Evolutionary conservation across 2,888 invertebrate species (phyloP).

Genomic region (Drosophila anomalipes): DNA sequence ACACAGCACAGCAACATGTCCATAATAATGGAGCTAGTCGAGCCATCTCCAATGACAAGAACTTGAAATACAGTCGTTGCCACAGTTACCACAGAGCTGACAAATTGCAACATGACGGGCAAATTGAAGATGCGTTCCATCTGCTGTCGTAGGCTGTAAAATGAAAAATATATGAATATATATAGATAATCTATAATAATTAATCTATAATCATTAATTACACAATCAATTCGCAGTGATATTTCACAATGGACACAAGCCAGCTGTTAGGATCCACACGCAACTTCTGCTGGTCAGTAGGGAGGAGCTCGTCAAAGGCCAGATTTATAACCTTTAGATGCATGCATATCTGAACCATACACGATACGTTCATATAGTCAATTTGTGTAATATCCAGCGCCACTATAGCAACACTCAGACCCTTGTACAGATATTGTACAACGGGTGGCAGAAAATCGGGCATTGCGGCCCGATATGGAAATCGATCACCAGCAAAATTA

Average conservation of each 20-base stretch:
- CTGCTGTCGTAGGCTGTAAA: conserved; percentile 60
- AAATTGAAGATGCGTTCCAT: conserved; percentile 67
- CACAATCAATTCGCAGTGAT: conserved; percentile 71
- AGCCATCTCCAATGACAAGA: conserved; percentile 54
- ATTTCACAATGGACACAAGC: conserved; percentile 52
- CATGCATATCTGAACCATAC: conserved; percentile 77
- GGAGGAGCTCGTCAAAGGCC: conserved; percentile 64
- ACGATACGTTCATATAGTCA: conserved; percentile 72
- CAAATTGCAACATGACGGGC: conserved; percentile 73
- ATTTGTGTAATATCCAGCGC: conserved; percentile 67
- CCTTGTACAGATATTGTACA: conserved; percentile 66
- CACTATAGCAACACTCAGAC: conserved; percentile 50
- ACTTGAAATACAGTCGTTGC: conserved; percentile 77
- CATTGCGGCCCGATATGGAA: conserved; percentile 69
- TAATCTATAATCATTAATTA: conserved; percentile 23
- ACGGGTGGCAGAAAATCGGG: conserved; percentile 59
- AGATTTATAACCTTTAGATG: conserved; percentile 74
- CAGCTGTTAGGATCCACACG: conserved; percentile 37
- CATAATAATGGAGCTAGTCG: conserved; percentile 61
- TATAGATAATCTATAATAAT: neutral
- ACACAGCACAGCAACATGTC: conserved; percentile 73
- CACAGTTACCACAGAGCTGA: conserved; percentile 68
- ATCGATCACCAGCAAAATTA: conserved; percentile 58
- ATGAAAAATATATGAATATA: neutral
- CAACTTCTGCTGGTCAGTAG: neutral